Evolutionary conservation across 2,888 invertebrate genomes (phyloP), one percentile per base, ranked within the genome.

Genomic region (Andrena fulva): DNA sequence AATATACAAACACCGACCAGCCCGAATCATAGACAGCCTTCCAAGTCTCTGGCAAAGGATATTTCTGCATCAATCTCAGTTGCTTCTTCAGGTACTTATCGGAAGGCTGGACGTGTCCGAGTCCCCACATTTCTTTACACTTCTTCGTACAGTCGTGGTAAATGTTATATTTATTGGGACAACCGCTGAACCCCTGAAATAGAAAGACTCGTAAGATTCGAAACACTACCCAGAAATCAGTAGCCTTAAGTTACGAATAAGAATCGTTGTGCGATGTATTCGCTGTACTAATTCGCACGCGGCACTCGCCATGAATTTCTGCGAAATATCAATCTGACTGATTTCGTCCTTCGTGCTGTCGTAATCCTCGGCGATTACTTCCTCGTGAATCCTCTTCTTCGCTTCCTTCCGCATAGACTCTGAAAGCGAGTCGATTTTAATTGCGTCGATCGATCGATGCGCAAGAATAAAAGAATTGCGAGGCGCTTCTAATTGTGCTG

Each of bases 161-260:
- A 76, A 98, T 96, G 92, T 99, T 99, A 91, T 96, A 97, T 94
- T 98, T 99, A 93, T 99, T 99, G 0, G 99, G 99, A 92, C 99
- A 99, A 5, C 97, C 97, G 75, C 89, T 91, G 73, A 94, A 93
- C 27, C 95, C 95, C 94, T 94, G 71, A 10, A 81, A 48, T 56
- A 10, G 2, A 24, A 12, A 27, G 29, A 52, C 33, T 42, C 66
- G 1, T 27, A 31, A 33, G 7, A 42, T 80, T 10, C 1, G 10
- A 33, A n/a, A 6, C 0, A 48, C 16, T 35, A 16, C 16, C 42
- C 42, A 42, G 1, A 42, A 42, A 42, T 42, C 42, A 12, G 4
- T 16, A 16, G 16, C 16, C 42, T 42, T 16, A 1, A 4, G 0
- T 16, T 16, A 16, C 42, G 16, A 42, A 42, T 42, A 42, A 42